Evolutionary conservation across 2,113 vertebrate species (phyloP), one percentile per base, ranked within the genome.

Genomic region (Orientallactaga bullata): DNA sequence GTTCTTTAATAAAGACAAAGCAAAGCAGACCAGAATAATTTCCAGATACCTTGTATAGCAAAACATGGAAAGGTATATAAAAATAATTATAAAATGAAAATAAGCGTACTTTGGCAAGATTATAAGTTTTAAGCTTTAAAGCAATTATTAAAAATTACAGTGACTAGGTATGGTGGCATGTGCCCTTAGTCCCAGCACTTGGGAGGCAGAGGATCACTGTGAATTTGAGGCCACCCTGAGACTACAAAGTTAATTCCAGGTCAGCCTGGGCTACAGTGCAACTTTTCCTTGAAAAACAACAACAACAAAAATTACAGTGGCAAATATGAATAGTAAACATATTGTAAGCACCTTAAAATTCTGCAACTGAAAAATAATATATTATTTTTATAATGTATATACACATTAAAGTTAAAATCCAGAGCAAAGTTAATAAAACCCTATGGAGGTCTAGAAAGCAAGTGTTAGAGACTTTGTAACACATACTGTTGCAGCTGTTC

Each of bases 81-180:
- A 91, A 88, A 80, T 60, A 81, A 68, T 86, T 81, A 15, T 60
- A 39, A 55, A 35, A 39, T 55, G 18, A 89, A 79, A 35, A 30
- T 82, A 30, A 23, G 20, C 65, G 76, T 51, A 28, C 66, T 89
- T 42, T 77, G 60, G 42, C 26, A 39, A 5, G 5, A 72, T 80
- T 28, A 60, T 77, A 72, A 39, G 58, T 91, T 80, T 85, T 77
- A 39, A 82, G 32, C 71, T 88, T 83, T 65, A 90, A 86, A 51
- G 3, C 51, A 91, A 88, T 37, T 87, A 15, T 21, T 30, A 84
- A 60, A 85, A 89, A 32, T 28, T 58, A 30, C 23, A 65, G 17
- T 39, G 42, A 65, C 42, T 47, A 8, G 42, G 42, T 8, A 47
- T 47, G 42, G 42, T 47, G 42, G 5, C 5, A 47, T 8, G 8